Percentiles rank a stretch among this genome's conserved stretches.
Conservation (phyloP, 2,888 invertebrate genomes). For the Luffia ferchaultella region DNA sequence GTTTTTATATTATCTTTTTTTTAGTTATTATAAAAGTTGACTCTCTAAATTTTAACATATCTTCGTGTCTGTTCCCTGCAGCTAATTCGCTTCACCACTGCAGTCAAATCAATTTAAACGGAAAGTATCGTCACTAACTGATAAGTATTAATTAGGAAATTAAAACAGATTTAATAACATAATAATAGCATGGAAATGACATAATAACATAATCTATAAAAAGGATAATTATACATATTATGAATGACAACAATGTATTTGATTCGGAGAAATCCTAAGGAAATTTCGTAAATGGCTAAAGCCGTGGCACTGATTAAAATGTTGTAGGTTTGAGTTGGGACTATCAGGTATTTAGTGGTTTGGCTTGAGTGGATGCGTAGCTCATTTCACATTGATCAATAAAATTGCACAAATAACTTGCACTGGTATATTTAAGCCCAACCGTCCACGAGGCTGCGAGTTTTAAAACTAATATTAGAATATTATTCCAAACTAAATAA, state of each 20-base stretch:
- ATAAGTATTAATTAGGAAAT: constrained; percentile 52
- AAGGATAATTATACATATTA: not conserved
- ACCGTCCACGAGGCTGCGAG: constrained; percentile 44
- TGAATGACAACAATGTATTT: not conserved
- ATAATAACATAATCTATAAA: constrained; percentile 25
- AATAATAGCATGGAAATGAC: constrained; percentile 44
- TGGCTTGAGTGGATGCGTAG: not conserved
- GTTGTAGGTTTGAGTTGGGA: not conserved
- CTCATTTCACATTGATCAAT: not conserved
- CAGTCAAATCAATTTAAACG: constrained; percentile 48
- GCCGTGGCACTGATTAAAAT: not conserved
- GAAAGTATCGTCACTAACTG: constrained; percentile 45
- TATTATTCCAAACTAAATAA: constrained; percentile 64
- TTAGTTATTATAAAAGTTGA: constrained; percentile 52
- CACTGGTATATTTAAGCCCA: constrained; percentile 52
- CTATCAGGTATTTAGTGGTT: too few relatives aligned
- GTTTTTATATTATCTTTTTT: constrained; percentile 47
- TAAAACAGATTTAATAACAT: constrained; percentile 23
- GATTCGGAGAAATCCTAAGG: too few relatives aligned
- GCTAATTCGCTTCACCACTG: constrained; percentile 60
- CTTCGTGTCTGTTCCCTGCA: constrained; percentile 64
- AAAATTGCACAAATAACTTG: constrained; percentile 16
- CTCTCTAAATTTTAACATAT: constrained; percentile 65
- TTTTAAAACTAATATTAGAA: constrained; percentile 49
- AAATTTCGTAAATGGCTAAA: not conserved